These are phyloP conservation scores for Numenius arquata DNA, from an alignment of 2,113 vertebrate genomes.

Conservation along the genomic window DNA sequence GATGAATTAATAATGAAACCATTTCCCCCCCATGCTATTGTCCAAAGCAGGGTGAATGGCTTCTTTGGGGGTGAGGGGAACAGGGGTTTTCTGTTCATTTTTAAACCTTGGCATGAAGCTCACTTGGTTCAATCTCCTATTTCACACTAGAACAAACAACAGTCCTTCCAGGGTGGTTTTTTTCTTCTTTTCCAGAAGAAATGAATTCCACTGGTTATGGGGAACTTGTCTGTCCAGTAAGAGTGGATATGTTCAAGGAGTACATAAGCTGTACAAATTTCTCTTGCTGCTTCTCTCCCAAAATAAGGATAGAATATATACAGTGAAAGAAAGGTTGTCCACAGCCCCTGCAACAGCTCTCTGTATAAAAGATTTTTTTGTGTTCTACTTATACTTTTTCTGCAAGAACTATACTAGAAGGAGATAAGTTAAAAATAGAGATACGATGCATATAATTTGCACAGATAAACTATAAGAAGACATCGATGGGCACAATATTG, in stretches of 20 bases:
- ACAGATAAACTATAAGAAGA: background rate
- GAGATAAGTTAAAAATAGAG: background rate
- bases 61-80: background rate
- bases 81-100: background rate
- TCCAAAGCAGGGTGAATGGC: background rate
- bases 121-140: background rate
- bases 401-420: background rate
- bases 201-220: background rate
- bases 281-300: background rate
- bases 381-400: background rate
- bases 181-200: background rate
- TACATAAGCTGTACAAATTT: background rate
- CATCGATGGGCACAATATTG: background rate
- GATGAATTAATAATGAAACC: background rate
- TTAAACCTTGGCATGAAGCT: background rate
- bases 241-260: background rate
- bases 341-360: background rate
- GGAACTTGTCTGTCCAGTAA: background rate
- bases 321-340: background rate
- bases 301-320: background rate
- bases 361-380: too few species aligned
- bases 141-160: background rate
- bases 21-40: background rate
- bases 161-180: background rate
- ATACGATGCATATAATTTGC: background rate